Evolutionary conservation across 2,888 invertebrate species (phyloP).

Genomic region (Pantelozetes paolii): DNA sequence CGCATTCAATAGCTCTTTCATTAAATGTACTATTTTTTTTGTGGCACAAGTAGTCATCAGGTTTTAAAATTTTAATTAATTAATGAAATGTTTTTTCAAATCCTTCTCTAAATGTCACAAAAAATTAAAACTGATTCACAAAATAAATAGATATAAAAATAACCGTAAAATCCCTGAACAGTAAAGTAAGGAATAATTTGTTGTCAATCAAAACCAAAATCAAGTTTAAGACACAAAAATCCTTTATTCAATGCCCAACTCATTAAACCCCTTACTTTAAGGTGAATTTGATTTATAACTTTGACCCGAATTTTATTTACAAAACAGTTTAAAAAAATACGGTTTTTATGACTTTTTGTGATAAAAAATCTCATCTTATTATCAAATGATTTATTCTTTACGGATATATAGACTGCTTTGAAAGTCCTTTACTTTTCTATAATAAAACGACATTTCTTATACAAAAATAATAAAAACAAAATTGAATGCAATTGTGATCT

Average conservation of each 20-base stretch:
- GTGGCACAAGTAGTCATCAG: background rate
- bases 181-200: background rate
- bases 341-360: conserved; percentile 9
- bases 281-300: conserved; percentile 29
- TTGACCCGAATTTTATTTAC: conserved; percentile 13
- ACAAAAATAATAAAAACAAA: background rate
- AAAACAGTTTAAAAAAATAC: background rate
- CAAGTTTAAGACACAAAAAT: background rate
- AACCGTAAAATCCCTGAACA: background rate
- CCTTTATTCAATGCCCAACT: background rate
- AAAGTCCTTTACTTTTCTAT: background rate
- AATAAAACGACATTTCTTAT: background rate
- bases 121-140: background rate
- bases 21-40: too few species aligned
- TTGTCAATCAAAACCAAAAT: background rate
- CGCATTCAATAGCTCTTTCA: too few species aligned
- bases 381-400: conserved; percentile 29
- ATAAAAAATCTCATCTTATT: conserved; percentile 3
- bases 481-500: conserved; percentile 1
- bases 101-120: too few species aligned
- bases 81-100: too few species aligned
- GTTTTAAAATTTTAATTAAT: background rate
- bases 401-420: background rate
- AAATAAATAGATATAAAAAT: background rate
- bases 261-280: conserved; percentile 19